Evolutionary conservation across 2,113 vertebrate genomes (phyloP).

Genomic region (Amphilophus citrinellus): DNA sequence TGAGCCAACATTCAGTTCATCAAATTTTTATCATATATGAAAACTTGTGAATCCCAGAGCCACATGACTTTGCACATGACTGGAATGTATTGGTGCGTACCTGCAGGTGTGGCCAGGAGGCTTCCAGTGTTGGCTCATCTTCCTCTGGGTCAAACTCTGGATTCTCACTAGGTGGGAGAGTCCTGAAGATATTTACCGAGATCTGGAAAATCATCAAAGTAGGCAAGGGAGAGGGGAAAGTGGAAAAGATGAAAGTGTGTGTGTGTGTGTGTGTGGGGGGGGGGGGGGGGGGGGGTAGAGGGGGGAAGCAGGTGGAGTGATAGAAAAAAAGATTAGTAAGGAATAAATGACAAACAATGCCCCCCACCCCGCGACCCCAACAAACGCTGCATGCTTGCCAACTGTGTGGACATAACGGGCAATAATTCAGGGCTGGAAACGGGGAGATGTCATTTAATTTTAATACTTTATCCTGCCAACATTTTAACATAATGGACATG

Average conservation of each 20-base stretch:
- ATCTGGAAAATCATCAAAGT: conserved; percentile 78
- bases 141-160: conserved; percentile 94
- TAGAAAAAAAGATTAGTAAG: background rate
- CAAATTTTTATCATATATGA: too few species aligned
- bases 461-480: background rate
- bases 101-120: conserved; percentile 96
- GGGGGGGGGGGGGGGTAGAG: background rate
- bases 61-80: background rate
- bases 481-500: background rate
- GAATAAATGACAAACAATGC: background rate
- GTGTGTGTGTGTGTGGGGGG: too few species aligned
- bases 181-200: conserved; percentile 93
- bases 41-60: background rate
- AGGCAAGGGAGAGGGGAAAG: background rate
- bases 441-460: background rate
- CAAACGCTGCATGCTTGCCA: background rate
- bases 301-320: background rate
- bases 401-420: background rate
- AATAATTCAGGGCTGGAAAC: background rate
- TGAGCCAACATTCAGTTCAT: background rate
- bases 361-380: too few species aligned
- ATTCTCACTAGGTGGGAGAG: conserved; percentile 93
- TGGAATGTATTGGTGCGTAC: conserved; percentile 53
- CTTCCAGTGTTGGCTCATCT: conserved; percentile 92
- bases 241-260: background rate